These are phyloP conservation scores for Aphelocoma coerulescens DNA, from an alignment of 2,113 vertebrate species.

Conservation along the genomic window DNA sequence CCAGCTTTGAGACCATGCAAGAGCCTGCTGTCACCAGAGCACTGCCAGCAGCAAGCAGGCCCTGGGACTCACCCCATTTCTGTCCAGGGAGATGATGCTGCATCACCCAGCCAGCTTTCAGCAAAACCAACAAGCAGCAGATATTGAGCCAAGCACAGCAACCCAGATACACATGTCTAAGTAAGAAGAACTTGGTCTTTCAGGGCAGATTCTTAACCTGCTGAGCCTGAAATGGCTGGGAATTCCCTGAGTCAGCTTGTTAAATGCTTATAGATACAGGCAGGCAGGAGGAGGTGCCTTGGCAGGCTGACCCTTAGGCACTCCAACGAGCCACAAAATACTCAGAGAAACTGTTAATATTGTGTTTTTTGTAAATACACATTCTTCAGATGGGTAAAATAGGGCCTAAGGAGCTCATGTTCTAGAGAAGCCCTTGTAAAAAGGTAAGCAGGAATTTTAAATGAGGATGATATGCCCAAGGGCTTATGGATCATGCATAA, in stretches of 20 bases:
- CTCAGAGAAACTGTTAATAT: neutral
- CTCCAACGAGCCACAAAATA: neutral
- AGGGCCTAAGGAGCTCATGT: neutral
- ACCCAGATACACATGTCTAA: neutral
- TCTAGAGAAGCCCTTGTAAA: neutral
- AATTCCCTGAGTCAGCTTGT: neutral
- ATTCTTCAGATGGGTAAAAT: neutral
- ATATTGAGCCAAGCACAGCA: neutral
- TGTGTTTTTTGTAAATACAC: neutral
- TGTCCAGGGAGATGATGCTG: neutral
- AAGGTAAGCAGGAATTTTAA: neutral
- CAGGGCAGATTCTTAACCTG: neutral
- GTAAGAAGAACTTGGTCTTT: neutral
- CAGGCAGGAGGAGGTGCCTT: neutral
- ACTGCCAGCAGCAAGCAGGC: neutral
- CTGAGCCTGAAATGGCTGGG: neutral
- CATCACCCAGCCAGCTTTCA: fast-evolving
- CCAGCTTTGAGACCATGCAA: neutral
- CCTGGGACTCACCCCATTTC: neutral
- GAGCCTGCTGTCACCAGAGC: neutral
- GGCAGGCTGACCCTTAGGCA: neutral
- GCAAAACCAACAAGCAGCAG: neutral
- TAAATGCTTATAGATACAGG: neutral
- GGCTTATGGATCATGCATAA: neutral
- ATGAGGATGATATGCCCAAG: neutral